A percentile compares a stretch with the other conserved stretches of the same genome.
Conservation (phyloP, 2,113 vertebrate species). For the Onychostruthus taczanowskii region DNA sequence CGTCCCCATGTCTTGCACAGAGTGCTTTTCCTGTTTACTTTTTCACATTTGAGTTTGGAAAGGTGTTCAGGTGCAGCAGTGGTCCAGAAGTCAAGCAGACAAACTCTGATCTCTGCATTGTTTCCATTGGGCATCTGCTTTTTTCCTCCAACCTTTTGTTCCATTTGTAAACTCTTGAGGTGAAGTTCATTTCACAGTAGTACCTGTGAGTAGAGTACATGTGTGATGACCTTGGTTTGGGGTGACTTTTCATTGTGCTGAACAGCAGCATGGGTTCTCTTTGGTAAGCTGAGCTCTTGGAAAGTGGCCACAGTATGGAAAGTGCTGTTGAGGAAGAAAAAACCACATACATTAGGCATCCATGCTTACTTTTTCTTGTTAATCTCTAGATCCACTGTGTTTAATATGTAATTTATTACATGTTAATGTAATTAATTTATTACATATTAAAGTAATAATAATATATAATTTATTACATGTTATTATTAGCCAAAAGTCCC, state of each 20-base stretch:
- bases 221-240: neutral
- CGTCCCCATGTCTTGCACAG: neutral
- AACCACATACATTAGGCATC: fast-evolving
- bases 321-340: neutral
- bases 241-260: neutral
- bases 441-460: too few species aligned
- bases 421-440: neutral
- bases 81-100: neutral
- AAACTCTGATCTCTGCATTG: neutral
- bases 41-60: neutral
- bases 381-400: neutral
- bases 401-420: neutral
- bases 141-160: neutral
- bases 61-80: neutral
- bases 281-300: neutral
- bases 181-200: neutral
- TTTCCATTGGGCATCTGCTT: neutral
- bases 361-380: neutral
- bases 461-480: neutral
- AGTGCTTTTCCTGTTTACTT: neutral
- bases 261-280: neutral
- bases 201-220: neutral
- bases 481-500: neutral
- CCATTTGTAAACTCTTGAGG: neutral
- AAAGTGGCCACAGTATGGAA: neutral